Conservation (phyloP, 1,140 invertebrate genomes). For the Papilio helenus region DNA sequence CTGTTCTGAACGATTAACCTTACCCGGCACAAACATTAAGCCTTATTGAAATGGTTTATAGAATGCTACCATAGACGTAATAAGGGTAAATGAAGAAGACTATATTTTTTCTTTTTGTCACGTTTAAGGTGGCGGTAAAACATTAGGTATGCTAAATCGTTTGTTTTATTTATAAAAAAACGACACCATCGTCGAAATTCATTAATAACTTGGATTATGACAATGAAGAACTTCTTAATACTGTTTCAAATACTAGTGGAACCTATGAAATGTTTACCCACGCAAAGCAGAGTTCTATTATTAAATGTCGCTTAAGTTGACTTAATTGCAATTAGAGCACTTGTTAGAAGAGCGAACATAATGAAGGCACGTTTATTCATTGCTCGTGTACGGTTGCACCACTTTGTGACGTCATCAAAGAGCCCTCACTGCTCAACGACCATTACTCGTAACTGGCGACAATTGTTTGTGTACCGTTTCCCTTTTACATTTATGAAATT, state of each 20-base stretch:
- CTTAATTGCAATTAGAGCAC: conserved; percentile 24
- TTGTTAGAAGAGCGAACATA: conserved; percentile 10
- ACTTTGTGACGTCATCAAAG: conserved; percentile 26
- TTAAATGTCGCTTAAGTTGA: conserved; percentile 16
- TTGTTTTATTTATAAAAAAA: not conserved
- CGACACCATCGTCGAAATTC: too few relatives aligned
- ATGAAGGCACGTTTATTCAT: conserved; percentile 12
- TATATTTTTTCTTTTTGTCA: not conserved
- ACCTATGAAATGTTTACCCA: not conserved
- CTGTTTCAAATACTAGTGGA: too few relatives aligned
- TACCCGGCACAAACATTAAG: not conserved
- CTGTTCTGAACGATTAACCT: not conserved
- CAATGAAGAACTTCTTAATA: too few relatives aligned
- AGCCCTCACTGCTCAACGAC: conserved; percentile 1
- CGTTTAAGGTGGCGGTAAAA: not conserved
- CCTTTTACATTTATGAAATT: conserved; percentile 17
- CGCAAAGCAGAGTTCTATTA: not conserved
- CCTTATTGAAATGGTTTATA: not conserved
- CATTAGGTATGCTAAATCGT: not conserved
- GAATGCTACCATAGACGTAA: not conserved
- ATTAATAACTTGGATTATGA: too few relatives aligned
- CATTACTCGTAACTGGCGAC: conserved; percentile 15
- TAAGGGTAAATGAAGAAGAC: not conserved
- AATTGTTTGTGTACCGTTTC: conserved; percentile 20
- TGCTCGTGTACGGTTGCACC: conserved; percentile 19